Percentiles rank a stretch among this genome's conserved stretches.
Conservation (phyloP, 1,140 invertebrate species). For the Drosophila nigrodunni region DNA sequence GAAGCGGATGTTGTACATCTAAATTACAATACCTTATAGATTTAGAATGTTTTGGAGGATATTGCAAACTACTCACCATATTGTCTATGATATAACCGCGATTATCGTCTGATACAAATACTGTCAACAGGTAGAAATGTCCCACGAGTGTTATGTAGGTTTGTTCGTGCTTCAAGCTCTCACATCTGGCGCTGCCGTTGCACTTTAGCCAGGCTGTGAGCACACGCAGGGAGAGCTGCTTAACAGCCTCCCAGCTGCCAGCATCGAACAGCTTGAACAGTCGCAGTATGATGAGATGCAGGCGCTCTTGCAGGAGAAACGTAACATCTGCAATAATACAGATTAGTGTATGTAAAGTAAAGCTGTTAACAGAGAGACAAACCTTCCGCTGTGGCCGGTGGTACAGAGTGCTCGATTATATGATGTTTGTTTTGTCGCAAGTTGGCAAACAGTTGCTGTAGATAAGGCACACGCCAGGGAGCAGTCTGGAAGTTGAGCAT, state of each 20-base stretch:
- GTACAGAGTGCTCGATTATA: conserved; percentile 64
- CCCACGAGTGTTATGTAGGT: conserved; percentile 54
- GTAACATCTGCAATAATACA: conserved; percentile 46
- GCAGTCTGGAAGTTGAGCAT: conserved; percentile 49
- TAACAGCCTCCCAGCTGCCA: conserved; percentile 70
- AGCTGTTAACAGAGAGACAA: background rate
- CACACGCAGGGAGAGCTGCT: conserved; percentile 67
- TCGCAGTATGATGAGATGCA: conserved; percentile 62
- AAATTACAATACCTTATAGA: background rate
- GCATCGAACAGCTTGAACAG: conserved; percentile 72
- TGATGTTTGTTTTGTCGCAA: conserved; percentile 54
- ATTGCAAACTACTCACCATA: conserved; percentile 47
- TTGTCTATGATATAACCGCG: conserved; percentile 77
- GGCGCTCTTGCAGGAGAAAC: conserved; percentile 56
- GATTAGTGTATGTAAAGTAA: background rate
- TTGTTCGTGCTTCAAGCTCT: conserved; percentile 28
- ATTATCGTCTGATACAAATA: conserved; percentile 72
- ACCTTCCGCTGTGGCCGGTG: conserved; percentile 61
- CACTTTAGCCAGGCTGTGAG: conserved; percentile 70
- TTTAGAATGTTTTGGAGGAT: background rate
- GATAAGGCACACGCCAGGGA: conserved; percentile 67
- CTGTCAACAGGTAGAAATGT: conserved; percentile 70
- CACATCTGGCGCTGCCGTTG: background rate
- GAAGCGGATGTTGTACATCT: conserved; percentile 81
- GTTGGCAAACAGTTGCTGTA: conserved; percentile 55